Evolutionary conservation across 2,888 invertebrate genomes (phyloP), one percentile per base, ranked within the genome.

Genomic region (Aelia acuminata): DNA sequence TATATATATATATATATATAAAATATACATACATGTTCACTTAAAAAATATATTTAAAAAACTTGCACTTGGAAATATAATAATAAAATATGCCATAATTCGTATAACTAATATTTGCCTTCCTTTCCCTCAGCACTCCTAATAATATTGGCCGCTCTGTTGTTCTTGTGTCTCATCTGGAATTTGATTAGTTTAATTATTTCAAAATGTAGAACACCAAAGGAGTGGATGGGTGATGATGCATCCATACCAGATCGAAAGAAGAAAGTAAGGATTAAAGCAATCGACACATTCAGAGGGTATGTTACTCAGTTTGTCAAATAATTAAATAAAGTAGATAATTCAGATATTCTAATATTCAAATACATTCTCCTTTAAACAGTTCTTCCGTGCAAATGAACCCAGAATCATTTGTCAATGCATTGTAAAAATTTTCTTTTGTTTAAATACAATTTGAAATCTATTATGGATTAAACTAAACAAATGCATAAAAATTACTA

Each of bases 201-300:
- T 49, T 87, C 88, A 53, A 89, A 89, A 87, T 90, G 88, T 43
- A 88, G 85, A 35, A 89, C 87, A 47, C 84, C 84, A 47, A 35
- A 70, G 47, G 87, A 89, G 49, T 75, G 85, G 88, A 63, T 85
- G 87, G 63, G 88, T 75, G 50, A 88, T 80, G 87, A 87, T 50
- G 84, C 75, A 15, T 88, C 88, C 39, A 89, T 88, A 57, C 84
- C 50, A 35, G 87, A 88, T 35, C 89, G 88, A 49, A 88, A 90
- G 63, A 89, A 92, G 89, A 93, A 93, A 90, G 92, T 92, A 90
- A 92, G 95, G 90, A 92, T 95, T 63, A 93, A 94, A 89, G 96
- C 96, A 0, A 93, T 97, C 87, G 97, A 97, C 91, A 95, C 96
- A 0, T 96, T 97, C 91, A 94, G 97, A 92, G 97, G 97, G 96